Conservation (phyloP, 2,797 vertebrate species). For the Coendou prehensilis region DNA sequence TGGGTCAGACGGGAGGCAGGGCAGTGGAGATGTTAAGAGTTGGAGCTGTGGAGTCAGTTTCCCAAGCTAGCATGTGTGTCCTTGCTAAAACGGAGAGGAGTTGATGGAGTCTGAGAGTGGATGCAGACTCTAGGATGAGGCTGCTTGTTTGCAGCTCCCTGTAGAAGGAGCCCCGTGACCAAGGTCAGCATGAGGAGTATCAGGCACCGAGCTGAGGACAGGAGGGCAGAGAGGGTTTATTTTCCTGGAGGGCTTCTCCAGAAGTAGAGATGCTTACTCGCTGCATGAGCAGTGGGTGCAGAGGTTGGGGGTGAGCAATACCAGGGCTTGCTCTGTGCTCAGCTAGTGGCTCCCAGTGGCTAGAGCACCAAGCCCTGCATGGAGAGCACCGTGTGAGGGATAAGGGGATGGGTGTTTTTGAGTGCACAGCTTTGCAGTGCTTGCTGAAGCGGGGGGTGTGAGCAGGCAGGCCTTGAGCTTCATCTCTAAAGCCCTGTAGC, state of each 20-base stretch:
- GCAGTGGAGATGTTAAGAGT: not conserved
- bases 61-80: not conserved
- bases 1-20: not conserved
- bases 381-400: accelerated
- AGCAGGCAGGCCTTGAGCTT: not conserved
- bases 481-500: not conserved
- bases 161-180: not conserved
- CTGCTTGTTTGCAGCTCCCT: not conserved
- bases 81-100: not conserved
- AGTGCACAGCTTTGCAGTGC: not conserved
- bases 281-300: not conserved
- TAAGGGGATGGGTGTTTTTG: not conserved
- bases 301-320: not conserved
- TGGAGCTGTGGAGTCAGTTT: not conserved
- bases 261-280: not conserved
- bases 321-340: not conserved
- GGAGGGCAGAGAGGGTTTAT: not conserved
- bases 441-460: not conserved
- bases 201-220: not conserved
- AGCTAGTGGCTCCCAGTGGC: too few species aligned
- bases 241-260: not conserved
- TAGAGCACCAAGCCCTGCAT: not conserved
- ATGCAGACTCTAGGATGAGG: not conserved
- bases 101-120: not conserved
- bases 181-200: not conserved